Evolutionary conservation across 2,113 vertebrate genomes (phyloP).

Genomic region (Gnathonemus longibarbis): DNA sequence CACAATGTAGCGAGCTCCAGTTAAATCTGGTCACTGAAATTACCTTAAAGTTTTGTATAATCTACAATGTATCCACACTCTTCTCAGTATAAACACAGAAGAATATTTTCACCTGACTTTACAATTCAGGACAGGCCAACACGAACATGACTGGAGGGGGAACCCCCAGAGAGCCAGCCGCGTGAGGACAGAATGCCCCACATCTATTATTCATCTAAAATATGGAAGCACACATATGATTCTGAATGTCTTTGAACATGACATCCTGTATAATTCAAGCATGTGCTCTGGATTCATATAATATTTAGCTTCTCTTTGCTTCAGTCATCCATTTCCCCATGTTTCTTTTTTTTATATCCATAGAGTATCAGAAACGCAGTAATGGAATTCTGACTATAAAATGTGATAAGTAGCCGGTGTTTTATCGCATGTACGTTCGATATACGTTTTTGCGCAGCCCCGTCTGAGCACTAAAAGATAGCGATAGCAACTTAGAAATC

Average conservation of each 20-base stretch:
- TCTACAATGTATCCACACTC: background rate
- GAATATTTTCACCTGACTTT: background rate
- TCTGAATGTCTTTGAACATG: background rate
- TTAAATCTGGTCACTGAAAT: background rate
- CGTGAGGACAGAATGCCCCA: background rate
- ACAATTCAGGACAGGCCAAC: background rate
- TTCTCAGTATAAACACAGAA: background rate
- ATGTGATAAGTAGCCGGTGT: background rate
- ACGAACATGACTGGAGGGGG: background rate
- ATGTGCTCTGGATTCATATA: background rate
- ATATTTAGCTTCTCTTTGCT: background rate
- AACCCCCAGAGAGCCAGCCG: background rate
- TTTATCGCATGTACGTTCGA: background rate
- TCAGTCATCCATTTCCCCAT: background rate
- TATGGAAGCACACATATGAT: background rate
- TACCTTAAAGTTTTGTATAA: background rate
- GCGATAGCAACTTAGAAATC: background rate
- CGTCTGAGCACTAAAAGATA: background rate
- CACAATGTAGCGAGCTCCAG: background rate
- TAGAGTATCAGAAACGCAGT: background rate
- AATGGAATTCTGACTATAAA: constrained; percentile 6
- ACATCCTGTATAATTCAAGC: background rate
- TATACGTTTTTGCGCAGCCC: background rate
- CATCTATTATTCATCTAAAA: background rate
- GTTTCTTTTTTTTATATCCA: background rate